phyloP scores from a whole-genome alignment of 2,888 invertebrate genomes.

The Romanomermis culicivorax region DNA sequence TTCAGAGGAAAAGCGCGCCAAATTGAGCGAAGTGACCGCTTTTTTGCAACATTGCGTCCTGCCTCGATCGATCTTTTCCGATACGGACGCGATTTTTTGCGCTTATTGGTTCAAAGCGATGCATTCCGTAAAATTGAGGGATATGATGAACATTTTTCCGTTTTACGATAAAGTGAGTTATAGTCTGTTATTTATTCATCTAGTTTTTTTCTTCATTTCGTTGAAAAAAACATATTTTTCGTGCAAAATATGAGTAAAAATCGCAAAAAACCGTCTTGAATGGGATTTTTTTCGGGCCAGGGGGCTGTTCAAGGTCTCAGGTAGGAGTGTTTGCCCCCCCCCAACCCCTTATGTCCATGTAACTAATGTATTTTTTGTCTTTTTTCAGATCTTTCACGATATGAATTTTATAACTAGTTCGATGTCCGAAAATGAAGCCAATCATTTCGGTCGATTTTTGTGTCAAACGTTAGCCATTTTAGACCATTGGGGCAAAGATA shows the following conservation, averaged over 20 bases:
- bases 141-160: slow-evolving; percentile 81
- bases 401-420: slow-evolving; percentile 88
- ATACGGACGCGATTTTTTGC: slow-evolving; percentile 83
- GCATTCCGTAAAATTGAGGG: slow-evolving; percentile 66
- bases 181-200: too few relatives aligned
- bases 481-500: slow-evolving; percentile 85
- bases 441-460: slow-evolving; percentile 78
- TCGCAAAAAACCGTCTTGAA: too few relatives aligned
- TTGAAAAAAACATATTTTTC: too few relatives aligned
- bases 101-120: slow-evolving; percentile 89
- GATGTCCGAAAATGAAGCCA: slow-evolving; percentile 93
- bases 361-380: too few relatives aligned
- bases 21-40: slow-evolving; percentile 46
- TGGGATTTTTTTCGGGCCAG: too few relatives aligned
- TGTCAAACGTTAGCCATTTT: slow-evolving; percentile 75
- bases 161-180: slow-evolving; percentile 81
- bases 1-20: not conserved
- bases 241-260: too few relatives aligned
- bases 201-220: too few relatives aligned
- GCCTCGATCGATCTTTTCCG: slow-evolving; percentile 86
- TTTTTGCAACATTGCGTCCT: slow-evolving; percentile 87
- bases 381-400: slow-evolving; percentile 85
- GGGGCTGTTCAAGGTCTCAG: too few relatives aligned
- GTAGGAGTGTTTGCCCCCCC: too few relatives aligned
- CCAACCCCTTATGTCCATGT: too few relatives aligned